Base-by-base conservation (phyloP, 2,113 vertebrate genomes). In the Chlorodrepanis virens region DNA sequence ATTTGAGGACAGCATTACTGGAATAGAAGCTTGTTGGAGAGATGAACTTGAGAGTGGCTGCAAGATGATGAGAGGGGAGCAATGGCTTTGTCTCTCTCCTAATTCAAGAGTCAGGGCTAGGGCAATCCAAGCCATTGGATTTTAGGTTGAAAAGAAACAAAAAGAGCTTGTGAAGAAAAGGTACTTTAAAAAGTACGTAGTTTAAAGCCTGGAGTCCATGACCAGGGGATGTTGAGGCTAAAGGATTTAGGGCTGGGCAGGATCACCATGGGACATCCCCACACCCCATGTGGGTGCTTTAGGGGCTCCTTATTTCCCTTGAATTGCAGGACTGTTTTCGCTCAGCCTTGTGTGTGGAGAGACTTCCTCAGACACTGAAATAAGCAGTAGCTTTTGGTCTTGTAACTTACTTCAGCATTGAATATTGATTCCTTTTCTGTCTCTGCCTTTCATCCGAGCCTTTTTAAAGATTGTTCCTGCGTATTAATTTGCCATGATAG, bases 121-220 rank as follows among this genome's bases (percentile, higher is more conserved):
- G 71, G 33, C 42, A 71, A 20, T 28, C 28, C 27, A 23, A 27
- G 20, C 11, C 17, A 10, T 15, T 78, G 49, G 42, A 59, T 57
- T 87, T 71, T 75, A 33, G 7, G 20, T 47, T 57, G 24, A 79
- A 88, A 87, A 65, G 27, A 74, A 71, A 16, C 15, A 39, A 76
- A 57, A 84, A 60, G 28, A 68, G 44, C 35, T 24, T 0, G 0
- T 63, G 47, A 76, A 68, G 72, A 27, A 74, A 78, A 81, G n/a
- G 4, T 21, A 11, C 31, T 70, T 49, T 6, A 14, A 12, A 11
- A 37, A 70, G 13, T 9, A 2, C 0, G 1, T 10, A 10, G 29
- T 27, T 86, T 12, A 35, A 80, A 21, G 18, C 5, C 20, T 72
- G 64, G 59, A 64, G 19, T 64, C 39, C 33, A 3, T 35, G 68